Base-by-base conservation (phyloP, 2,888 invertebrate genomes). In the Micoletzkya japonica region DNA sequence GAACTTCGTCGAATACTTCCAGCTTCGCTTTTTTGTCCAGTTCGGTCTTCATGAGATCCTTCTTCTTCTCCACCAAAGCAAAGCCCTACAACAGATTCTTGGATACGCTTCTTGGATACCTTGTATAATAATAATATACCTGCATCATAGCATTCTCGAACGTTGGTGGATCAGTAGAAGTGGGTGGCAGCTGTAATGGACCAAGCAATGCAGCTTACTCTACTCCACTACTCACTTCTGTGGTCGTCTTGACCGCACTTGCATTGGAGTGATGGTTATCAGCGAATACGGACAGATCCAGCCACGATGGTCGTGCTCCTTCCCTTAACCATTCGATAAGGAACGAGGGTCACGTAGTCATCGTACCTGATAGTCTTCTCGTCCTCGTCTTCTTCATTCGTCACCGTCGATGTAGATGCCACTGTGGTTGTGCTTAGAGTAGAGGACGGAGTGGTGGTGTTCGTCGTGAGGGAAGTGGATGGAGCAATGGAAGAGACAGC, bases 231-330 rank as follows among this genome's bases (percentile, higher is more conserved):
- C 20, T 14, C 10, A 20, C 44, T 14, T 44, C 20, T 44, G 34
- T 37, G 2, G 63, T 14, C 2, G n/a, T 1, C n/a, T 44, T 32
- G 0, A 50, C 50, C 49, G 63, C 34, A 1, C 49, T 50, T 3
- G 30, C 34, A 3, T 50, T n/a, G n/a, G 32, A 17, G 10, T 39
- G 32, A 26, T 63, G 63, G 14, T 63, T 63, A 7, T 63, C 63
- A 24, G 63, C 63, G 34, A 63, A 63, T 14, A 50, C 50, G 24
- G 63, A 63, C 26, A 63, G 50, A 50, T 63, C 63, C 63, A 63
- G 20, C 63, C 63, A 63, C 34, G 63, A 63, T 2, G 63, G 63
- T 32, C 50, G 63, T n/a, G 24, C 50, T 4, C 50, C 63, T 4
- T 4, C n/a, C 1, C 63, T 49, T 28, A 56, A 30, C n/a, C n/a